These are phyloP conservation scores for Acanthococcus lagerstroemiae DNA, from an alignment of 2,888 invertebrate genomes.

Conservation along the genomic window DNA sequence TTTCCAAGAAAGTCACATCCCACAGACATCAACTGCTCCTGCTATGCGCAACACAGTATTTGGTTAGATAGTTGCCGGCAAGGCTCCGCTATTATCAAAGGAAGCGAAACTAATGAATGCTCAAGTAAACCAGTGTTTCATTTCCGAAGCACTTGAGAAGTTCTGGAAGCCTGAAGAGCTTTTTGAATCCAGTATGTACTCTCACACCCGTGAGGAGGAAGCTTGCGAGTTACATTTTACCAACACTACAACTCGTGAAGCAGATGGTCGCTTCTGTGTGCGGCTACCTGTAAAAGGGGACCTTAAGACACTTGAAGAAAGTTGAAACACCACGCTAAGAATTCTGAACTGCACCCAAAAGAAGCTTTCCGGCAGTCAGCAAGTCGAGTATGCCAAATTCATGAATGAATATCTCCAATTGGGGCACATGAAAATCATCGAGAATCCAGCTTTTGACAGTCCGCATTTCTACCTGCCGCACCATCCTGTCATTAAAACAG, in stretches of 20 bases:
- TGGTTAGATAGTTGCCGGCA: too few relatives aligned
- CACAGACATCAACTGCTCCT: too few relatives aligned
- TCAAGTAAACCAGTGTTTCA: too few relatives aligned
- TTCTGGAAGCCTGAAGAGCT: too few relatives aligned
- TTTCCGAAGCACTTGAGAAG: too few relatives aligned
- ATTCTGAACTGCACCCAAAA: neutral
- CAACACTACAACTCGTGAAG: too few relatives aligned
- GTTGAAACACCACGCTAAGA: neutral
- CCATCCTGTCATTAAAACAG: slow-evolving; percentile 33
- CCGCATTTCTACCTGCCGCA: slow-evolving; percentile 36
- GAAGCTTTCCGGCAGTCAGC: neutral
- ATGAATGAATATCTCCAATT: neutral
- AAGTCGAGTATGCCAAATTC: neutral
- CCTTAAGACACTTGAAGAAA: neutral
- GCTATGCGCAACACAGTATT: too few relatives aligned
- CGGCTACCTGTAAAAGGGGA: neutral
- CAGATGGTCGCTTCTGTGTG: slow-evolving; percentile 17
- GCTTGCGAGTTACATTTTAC: too few relatives aligned
- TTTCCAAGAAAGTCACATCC: neutral
- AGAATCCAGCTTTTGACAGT: neutral
- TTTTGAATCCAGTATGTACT: too few relatives aligned
- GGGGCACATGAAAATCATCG: slow-evolving; percentile 9
- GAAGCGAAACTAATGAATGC: too few relatives aligned
- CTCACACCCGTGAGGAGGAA: too few relatives aligned
- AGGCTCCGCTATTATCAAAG: too few relatives aligned